Evolutionary conservation across 2,113 vertebrate species (phyloP).

Genomic region (Eleginops maclovinus): DNA sequence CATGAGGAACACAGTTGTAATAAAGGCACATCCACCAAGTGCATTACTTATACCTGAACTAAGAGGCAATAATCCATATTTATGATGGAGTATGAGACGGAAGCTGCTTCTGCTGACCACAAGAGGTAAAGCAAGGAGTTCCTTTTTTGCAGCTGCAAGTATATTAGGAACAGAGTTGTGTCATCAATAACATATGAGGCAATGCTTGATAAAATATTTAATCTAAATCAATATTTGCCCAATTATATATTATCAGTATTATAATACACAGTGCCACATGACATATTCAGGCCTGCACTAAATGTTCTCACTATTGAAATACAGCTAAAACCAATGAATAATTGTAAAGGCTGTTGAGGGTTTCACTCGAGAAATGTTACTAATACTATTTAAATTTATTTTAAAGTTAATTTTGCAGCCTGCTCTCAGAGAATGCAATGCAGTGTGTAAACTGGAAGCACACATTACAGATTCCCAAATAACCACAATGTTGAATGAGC

Average conservation of each 20-base stretch:
- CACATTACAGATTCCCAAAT: background rate
- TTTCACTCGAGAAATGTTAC: no score
- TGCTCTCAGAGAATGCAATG: background rate
- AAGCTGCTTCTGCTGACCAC: background rate
- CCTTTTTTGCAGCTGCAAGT: background rate
- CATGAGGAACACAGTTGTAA: background rate
- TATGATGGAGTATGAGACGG: background rate
- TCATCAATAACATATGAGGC: background rate
- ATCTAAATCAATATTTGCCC: background rate
- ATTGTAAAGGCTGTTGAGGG: no score
- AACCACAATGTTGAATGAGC: background rate
- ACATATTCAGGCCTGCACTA: background rate
- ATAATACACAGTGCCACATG: background rate
- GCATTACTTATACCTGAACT: background rate
- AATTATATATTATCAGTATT: background rate
- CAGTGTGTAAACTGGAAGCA: background rate
- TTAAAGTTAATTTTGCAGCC: no score
- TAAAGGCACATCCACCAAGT: background rate
- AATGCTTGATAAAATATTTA: background rate
- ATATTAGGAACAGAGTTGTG: background rate
- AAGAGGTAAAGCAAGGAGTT: background rate
- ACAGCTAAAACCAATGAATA: no score
- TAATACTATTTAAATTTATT: no score
- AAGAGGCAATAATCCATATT: background rate
- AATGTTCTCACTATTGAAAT: no score